These are phyloP conservation scores for Venustoraphidia nigricollis DNA, from an alignment of 2,888 invertebrate species.

Conservation along the genomic window DNA sequence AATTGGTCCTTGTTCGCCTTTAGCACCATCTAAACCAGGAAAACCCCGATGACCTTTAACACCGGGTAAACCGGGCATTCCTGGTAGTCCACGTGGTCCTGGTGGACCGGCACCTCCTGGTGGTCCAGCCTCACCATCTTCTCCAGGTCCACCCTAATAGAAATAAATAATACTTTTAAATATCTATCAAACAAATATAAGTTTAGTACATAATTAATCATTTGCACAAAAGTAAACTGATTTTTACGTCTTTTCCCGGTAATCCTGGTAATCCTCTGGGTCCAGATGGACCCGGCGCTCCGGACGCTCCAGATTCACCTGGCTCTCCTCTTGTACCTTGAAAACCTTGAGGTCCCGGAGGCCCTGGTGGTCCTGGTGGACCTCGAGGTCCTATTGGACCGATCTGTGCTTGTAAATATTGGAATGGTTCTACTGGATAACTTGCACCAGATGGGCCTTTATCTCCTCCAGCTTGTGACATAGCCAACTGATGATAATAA, in stretches of 20 bases:
- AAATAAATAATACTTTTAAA: no score
- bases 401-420: conserved; percentile 65
- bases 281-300: conserved; percentile 39
- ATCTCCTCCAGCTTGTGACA: conserved; percentile 52
- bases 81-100: conserved; percentile 55
- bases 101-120: conserved; percentile 53
- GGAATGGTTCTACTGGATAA: conserved; percentile 42
- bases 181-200: background rate
- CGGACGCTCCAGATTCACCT: conserved; percentile 57
- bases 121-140: conserved; percentile 68
- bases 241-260: conserved; percentile 59
- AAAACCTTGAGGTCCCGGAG: conserved; percentile 63
- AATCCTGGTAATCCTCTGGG: conserved; percentile 51
- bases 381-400: conserved; percentile 71
- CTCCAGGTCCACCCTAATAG: conserved; percentile 65
- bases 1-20: conserved; percentile 59
- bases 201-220: no score
- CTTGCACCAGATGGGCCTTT: conserved; percentile 52
- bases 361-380: conserved; percentile 46
- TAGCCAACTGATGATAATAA: conserved; percentile 60
- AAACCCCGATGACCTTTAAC: conserved; percentile 72
- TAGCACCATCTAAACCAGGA: conserved; percentile 61
- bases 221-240: background rate
- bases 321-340: conserved; percentile 68
- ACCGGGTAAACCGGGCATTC: conserved; percentile 68